phyloP scores from a whole-genome alignment of 2,113 vertebrate genomes.

The Xiphophorus hellerii region DNA sequence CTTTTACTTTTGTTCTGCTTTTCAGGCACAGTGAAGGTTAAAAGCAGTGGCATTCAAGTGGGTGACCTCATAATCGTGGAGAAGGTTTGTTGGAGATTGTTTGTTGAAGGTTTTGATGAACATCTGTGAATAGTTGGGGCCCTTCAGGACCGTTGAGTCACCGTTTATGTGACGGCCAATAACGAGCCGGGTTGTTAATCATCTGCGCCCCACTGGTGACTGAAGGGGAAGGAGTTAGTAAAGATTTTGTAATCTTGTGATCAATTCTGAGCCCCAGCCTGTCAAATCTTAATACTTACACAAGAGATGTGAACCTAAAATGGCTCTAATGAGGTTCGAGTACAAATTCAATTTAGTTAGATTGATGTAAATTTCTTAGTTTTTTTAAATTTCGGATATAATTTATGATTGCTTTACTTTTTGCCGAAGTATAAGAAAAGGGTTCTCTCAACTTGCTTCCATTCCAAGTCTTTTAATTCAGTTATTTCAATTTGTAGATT shows the following conservation, averaged over 20 bases:
- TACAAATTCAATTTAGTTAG: constrained; percentile 43
- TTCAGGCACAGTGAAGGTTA: constrained; percentile 94
- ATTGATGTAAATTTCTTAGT: background rate
- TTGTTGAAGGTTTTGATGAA: constrained; percentile 31
- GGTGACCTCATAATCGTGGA: constrained; percentile 98
- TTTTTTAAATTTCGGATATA: constrained; percentile 1
- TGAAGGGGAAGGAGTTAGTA: constrained; percentile 71
- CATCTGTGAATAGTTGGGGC: constrained; percentile 59
- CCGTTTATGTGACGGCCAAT: constrained; percentile 53
- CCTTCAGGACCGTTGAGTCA: constrained; percentile 48
- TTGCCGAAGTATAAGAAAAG: constrained; percentile 61
- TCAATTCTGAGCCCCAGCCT: constrained; percentile 63
- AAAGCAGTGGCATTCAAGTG: constrained; percentile 95
- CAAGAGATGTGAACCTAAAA: constrained; percentile 30
- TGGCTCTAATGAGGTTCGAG: constrained; percentile 52
- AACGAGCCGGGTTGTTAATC: constrained; percentile 58
- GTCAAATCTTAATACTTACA: constrained; percentile 48
- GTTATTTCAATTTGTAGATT: background rate
- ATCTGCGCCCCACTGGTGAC: constrained; percentile 46
- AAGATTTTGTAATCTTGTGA: constrained; percentile 77
- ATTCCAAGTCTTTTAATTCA: constrained; percentile 57
- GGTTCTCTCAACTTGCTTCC: constrained; percentile 28
- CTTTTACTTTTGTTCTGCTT: constrained; percentile 17
- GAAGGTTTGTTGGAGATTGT: constrained; percentile 85
- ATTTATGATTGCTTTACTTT: constrained; percentile 27